phyloP scores from a whole-genome alignment of 2,113 vertebrate genomes.

The Aplodontia rufa region DNA sequence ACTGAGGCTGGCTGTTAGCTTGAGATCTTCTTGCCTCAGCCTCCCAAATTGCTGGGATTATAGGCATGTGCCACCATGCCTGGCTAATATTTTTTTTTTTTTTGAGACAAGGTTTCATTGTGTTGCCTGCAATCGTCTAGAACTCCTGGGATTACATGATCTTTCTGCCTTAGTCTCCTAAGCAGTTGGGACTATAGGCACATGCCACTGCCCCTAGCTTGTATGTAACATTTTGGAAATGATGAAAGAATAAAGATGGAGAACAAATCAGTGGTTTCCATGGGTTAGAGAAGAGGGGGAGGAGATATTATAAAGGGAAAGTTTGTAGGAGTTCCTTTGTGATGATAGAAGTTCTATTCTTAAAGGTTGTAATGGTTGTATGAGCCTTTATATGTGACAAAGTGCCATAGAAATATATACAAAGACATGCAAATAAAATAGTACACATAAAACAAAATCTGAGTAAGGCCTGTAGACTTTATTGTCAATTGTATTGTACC shows the following conservation, averaged over 20 bases:
- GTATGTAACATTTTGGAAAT: background rate
- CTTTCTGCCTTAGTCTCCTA: background rate
- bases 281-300: background rate
- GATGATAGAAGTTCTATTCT: background rate
- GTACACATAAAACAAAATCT: background rate
- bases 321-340: background rate
- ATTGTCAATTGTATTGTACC: background rate
- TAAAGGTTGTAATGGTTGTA: background rate
- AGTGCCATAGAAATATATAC: background rate
- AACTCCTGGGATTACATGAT: background rate
- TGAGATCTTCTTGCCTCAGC: no score
- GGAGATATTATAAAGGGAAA: background rate
- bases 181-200: background rate
- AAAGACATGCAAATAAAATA: background rate
- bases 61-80: no score
- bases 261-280: background rate
- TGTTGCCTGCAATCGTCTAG: background rate
- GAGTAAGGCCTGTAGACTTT: background rate
- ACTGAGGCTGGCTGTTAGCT: background rate
- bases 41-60: no score
- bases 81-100: no score
- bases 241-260: background rate
- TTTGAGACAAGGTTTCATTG: background rate
- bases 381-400: background rate
- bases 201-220: background rate